Evolutionary conservation across 2,888 invertebrate species (phyloP).

Genomic region (Stratiomys singularior): DNA sequence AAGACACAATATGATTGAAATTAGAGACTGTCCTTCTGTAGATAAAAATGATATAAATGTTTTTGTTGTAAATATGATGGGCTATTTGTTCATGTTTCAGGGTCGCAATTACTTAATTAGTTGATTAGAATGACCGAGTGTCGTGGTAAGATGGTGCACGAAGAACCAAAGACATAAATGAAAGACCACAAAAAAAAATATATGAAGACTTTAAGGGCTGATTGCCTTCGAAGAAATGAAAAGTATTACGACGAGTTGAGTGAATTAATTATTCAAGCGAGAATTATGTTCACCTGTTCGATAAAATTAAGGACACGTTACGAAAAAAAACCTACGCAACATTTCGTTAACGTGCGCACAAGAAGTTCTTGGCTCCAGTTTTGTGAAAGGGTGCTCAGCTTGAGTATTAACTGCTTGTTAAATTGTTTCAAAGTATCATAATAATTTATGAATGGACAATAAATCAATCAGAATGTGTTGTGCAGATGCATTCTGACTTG

Average conservation of each 20-base stretch:
- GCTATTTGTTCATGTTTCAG: slow-evolving; percentile 33
- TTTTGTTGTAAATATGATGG: slow-evolving; percentile 35
- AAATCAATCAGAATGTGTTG: too few species aligned
- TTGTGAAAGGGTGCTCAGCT: too few species aligned
- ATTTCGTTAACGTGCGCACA: too few species aligned
- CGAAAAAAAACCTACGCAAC: too few species aligned
- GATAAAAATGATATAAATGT: slow-evolving; percentile 4
- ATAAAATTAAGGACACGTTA: not conserved
- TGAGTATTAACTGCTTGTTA: too few species aligned
- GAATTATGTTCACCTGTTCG: slow-evolving; percentile 34
- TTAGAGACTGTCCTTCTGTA: not conserved
- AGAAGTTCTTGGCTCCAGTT: too few species aligned
- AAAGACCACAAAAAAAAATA: not conserved
- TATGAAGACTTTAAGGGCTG: not conserved
- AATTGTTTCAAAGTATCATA: too few species aligned
- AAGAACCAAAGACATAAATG: not conserved
- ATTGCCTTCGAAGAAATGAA: not conserved
- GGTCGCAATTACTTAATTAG: slow-evolving; percentile 39
- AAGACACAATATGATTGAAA: not conserved
- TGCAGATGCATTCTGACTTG: too few species aligned
- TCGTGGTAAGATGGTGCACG: not conserved
- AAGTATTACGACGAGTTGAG: not conserved
- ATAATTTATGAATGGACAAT: too few species aligned
- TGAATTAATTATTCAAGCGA: slow-evolving; percentile 31
- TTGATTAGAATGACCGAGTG: not conserved